phyloP scores from a whole-genome alignment of 2,113 vertebrate species.

The Vidua macroura region DNA sequence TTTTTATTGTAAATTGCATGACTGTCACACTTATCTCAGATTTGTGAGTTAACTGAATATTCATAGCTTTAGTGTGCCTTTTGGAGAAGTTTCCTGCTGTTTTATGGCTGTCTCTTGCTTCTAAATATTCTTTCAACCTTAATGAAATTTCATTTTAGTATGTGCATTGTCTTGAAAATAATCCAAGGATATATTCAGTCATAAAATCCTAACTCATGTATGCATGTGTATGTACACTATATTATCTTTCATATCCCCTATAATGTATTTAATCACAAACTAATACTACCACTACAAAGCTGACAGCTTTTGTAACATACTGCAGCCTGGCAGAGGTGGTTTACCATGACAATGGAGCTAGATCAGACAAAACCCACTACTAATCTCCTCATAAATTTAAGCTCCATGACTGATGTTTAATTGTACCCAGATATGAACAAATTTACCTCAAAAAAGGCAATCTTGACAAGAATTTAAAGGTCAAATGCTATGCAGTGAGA shows the following conservation, averaged over 20 bases:
- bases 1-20: background rate
- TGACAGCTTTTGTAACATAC: background rate
- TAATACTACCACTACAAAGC: background rate
- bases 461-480: slow-evolving; percentile 63
- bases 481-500: slow-evolving; percentile 60
- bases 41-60: background rate
- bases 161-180: background rate
- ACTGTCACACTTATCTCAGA: background rate
- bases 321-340: background rate
- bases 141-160: slow-evolving; percentile 3
- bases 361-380: slow-evolving; percentile 26
- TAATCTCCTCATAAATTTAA: slow-evolving; percentile 54
- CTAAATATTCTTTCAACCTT: background rate
- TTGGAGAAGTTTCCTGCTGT: background rate
- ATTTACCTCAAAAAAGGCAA: slow-evolving; percentile 35
- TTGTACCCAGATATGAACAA: slow-evolving; percentile 25
- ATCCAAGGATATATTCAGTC: background rate
- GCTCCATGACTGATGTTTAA: slow-evolving; percentile 24
- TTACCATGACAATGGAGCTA: slow-evolving; percentile 19
- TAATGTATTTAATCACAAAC: slow-evolving; percentile 25
- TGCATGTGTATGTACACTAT: background rate
- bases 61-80: background rate
- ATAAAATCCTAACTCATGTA: slow-evolving; percentile 4
- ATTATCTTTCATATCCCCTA: slow-evolving; percentile 17
- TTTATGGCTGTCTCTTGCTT: background rate